Base-by-base conservation (phyloP, 64 coral and sea anemone species). In the Trachythela sp. region DNA sequence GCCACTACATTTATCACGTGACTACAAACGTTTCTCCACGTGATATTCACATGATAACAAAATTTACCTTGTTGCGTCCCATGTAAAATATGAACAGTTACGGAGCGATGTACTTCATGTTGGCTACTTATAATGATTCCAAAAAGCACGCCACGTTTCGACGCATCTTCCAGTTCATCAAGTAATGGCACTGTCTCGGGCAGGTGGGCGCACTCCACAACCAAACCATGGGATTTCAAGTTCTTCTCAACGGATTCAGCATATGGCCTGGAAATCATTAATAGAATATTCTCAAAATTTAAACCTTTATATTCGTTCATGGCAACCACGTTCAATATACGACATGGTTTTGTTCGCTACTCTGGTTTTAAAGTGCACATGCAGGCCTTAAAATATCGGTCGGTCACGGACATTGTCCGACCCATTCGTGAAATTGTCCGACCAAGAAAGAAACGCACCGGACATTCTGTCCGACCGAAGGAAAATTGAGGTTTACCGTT, bases 81-180 rank as follows among this genome's bases (percentile, higher is more conserved):
- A 88, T 99, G 96, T 5, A 99, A 87, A 51, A 99, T 99, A 40
- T 99, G 94, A 42, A 99, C 93, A 26, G 96, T 99, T 20, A 99
- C 96, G 39, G 96, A 99, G 75, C 93, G 93, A 87, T 99, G 96
- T n/a, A 99, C 89, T 84, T 99, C 96, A 84, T 99, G 96, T 77
- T 99, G 96, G 48, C 87, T 99, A 54, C 93, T 99, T 29, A 99
- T 87, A 17, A 99, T 94, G 64, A 95, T 89, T 31, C 93, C 95
- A 59, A 94, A 98, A 17, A 98, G 48, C 27, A 94, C 94, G 36
- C 95, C 95, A 84, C 92, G 93, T 22, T 93, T 93, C 13, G 95
- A 85, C 4, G 94, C 91, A 70, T 89, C 92, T 88, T 98, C 95
- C 42, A 98, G 45, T 15, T 92, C 89, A 51, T 94, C 91, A 35